phyloP scores from a whole-genome alignment of 2,113 vertebrate species.

The Labeo rohita region DNA sequence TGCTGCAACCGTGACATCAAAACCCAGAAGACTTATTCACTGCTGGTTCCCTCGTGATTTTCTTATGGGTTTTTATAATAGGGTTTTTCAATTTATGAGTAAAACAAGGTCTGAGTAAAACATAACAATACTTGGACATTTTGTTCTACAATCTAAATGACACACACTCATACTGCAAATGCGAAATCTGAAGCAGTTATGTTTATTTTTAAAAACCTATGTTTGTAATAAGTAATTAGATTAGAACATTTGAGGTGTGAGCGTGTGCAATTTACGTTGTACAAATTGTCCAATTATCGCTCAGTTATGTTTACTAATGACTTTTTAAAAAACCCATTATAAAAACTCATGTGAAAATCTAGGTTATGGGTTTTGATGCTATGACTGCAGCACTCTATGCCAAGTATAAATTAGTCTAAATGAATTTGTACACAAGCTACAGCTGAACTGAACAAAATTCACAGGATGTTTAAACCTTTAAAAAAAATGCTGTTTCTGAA shows the following conservation, averaged over 20 bases:
- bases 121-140: background rate
- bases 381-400: too few species aligned
- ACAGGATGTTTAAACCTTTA: too few species aligned
- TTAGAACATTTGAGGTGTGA: too few species aligned
- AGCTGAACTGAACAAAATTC: background rate
- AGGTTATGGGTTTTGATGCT: background rate
- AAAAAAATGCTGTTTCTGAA: too few species aligned
- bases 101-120: background rate
- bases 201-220: too few species aligned
- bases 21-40: background rate
- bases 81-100: background rate
- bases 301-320: too few species aligned
- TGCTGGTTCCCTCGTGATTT: background rate
- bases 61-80: background rate
- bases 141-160: background rate
- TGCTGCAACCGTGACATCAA: background rate
- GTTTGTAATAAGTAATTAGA: too few species aligned
- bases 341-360: too few species aligned
- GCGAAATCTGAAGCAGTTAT: background rate
- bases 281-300: too few species aligned
- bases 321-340: too few species aligned
- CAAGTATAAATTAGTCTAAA: background rate
- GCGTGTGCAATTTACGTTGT: too few species aligned
- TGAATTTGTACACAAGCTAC: background rate
- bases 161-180: background rate